Evolutionary conservation across 2,113 vertebrate genomes (phyloP).

Genomic region (Steatornis caripensis): DNA sequence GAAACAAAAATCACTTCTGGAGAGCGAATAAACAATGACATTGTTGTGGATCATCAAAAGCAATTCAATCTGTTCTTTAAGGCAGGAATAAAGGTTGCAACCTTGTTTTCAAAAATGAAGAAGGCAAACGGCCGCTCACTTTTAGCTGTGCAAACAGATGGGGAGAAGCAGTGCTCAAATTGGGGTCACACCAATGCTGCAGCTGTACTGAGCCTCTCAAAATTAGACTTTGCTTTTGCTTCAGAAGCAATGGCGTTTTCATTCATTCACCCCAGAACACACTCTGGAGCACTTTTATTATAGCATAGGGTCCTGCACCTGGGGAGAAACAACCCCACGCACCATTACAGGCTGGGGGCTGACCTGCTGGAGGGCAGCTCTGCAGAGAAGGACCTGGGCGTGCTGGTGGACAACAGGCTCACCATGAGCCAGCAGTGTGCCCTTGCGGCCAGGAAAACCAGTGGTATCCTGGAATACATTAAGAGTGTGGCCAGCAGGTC

Average conservation of each 20-base stretch:
- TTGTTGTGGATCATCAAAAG: background rate
- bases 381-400: no score
- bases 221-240: background rate
- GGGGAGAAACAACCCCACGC: no score
- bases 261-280: background rate
- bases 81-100: background rate
- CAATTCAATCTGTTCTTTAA: background rate
- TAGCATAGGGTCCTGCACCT: no score
- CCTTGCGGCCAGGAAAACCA: no score
- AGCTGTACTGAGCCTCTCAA: background rate
- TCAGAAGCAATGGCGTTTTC: background rate
- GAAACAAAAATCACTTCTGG: background rate
- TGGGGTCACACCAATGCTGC: background rate
- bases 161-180: background rate
- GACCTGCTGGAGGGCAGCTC: no score
- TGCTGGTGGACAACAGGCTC: no score
- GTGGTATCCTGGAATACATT: no score
- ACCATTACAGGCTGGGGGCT: no score
- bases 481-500: no score
- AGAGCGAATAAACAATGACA: background rate
- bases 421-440: no score
- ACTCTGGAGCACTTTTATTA: background rate
- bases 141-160: background rate
- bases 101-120: background rate
- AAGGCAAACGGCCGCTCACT: background rate